Evolutionary conservation across 2,888 invertebrate species (phyloP).

Genomic region (Himalopsyche japonica): DNA sequence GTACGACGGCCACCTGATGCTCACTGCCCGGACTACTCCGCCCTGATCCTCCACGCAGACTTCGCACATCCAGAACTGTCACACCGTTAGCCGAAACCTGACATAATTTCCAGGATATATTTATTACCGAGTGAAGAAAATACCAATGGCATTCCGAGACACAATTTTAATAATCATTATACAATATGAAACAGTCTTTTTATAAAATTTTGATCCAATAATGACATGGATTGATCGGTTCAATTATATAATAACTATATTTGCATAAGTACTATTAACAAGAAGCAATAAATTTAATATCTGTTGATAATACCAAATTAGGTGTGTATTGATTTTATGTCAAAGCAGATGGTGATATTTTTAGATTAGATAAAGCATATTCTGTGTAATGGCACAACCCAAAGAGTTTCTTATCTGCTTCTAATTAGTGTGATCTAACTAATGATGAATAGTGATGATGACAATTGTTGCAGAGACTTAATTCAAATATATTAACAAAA

Average conservation of each 20-base stretch:
- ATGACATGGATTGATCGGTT: too few species aligned
- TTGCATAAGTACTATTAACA: too few species aligned
- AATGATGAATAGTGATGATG: too few species aligned
- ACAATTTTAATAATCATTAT: too few species aligned
- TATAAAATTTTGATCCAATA: background rate
- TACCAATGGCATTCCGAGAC: too few species aligned
- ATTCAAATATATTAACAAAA: too few species aligned
- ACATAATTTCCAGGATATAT: background rate
- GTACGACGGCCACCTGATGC: conserved; percentile 57
- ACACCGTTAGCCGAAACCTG: conserved; percentile 56
- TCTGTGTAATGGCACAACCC: background rate
- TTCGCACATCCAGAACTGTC: conserved; percentile 54
- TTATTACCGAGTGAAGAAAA: too few species aligned
- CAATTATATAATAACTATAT: too few species aligned
- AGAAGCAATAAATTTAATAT: too few species aligned
- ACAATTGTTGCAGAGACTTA: too few species aligned
- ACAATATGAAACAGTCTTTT: background rate
- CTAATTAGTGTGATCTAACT: too few species aligned
- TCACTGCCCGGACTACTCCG: conserved; percentile 58
- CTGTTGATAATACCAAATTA: too few species aligned
- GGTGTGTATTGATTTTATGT: background rate
- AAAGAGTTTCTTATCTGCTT: background rate
- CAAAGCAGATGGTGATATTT: background rate
- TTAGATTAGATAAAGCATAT: background rate
- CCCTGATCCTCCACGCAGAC: conserved; percentile 56